Base-by-base conservation (phyloP, 2,113 vertebrate genomes). In the Phaethon lepturus region DNA sequence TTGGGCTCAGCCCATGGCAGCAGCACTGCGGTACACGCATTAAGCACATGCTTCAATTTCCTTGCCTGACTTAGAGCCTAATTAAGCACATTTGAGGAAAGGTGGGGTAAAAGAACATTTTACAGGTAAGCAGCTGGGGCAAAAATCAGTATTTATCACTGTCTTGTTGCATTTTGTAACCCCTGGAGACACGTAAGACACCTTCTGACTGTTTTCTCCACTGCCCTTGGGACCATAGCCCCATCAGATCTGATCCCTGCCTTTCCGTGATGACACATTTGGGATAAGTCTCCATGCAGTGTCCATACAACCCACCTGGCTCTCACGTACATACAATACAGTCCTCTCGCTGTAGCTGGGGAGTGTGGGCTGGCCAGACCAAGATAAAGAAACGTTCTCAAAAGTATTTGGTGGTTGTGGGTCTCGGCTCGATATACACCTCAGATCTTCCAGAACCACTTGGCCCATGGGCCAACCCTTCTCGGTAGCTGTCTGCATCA, bases 311-410 rank as follows among this genome's bases (percentile, higher is more conserved):
- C 44, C 22, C 18, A 40, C 33, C 38, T 24, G 58, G 74, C 44
- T 64, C 38, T 28, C 8, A 0, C 0, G 0, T 15, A 45, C 45
- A 9, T 6, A 11, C 13, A 15, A 9, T 6, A 11, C 13, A 15
- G 31, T 63, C 24, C 26, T 63, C 53, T 59, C 1, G 0, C 58
- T 28, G 25, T 6, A 13, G 47, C 17, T 90, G 56, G 25, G 26
- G 5, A 50, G 19, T 0, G 12, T 50, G 38, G 19, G 17, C 15
- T 75, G 35, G 35, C 33, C 67, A 71, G 42, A 42, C 38, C 9
- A 9, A 49, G 44, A 14, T 44, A n/a, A 35, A 42, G 18, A 31
- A 35, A 44, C 0, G 0, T 13, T 62, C 47, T 42, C 20, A 42
- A 2, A 66, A 50, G 20, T 25, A 47, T 67, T 6, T 84, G 3